Percentiles rank a stretch among this genome's conserved stretches.
These are phyloP conservation scores for Nyctereutes procyonoides DNA, from an alignment of 2,113 vertebrate genomes.

Conservation along the genomic window DNA sequence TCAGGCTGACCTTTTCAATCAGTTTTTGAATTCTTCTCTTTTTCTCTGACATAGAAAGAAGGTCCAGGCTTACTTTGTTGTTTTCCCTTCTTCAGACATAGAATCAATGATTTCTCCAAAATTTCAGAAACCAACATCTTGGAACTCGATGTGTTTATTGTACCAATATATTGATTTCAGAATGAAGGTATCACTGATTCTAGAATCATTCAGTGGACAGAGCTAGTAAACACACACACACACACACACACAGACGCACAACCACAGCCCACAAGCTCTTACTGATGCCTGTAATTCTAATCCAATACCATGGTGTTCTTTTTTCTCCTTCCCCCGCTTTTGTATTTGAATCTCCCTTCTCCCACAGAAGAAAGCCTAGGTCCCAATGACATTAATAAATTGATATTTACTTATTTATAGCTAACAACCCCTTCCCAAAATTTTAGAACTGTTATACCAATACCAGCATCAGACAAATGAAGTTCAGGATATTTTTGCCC, in stretches of 20 bases:
- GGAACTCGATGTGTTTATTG: background rate
- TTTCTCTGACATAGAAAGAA: background rate
- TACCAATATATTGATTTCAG: background rate
- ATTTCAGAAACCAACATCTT: background rate
- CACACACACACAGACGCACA: too few species aligned
- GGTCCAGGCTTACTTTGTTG: background rate
- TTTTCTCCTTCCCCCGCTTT: background rate
- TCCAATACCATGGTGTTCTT: background rate
- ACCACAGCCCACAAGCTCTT: background rate
- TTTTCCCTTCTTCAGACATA: background rate
- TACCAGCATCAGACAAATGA: background rate
- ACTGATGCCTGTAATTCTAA: background rate
- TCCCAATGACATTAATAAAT: background rate
- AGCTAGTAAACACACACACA: background rate
- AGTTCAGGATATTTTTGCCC: background rate
- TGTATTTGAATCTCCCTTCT: background rate
- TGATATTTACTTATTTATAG: slow-evolving; percentile 2
- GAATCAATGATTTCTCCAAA: background rate
- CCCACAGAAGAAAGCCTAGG: background rate
- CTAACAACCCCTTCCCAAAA: background rate
- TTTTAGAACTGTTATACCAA: background rate
- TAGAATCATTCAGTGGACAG: background rate
- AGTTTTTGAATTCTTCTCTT: background rate
- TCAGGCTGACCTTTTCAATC: background rate
- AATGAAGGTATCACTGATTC: background rate